Percentiles rank a stretch among this genome's conserved stretches.
phyloP scores from a whole-genome alignment of 2,113 vertebrate species.

The Chamaea fasciata region DNA sequence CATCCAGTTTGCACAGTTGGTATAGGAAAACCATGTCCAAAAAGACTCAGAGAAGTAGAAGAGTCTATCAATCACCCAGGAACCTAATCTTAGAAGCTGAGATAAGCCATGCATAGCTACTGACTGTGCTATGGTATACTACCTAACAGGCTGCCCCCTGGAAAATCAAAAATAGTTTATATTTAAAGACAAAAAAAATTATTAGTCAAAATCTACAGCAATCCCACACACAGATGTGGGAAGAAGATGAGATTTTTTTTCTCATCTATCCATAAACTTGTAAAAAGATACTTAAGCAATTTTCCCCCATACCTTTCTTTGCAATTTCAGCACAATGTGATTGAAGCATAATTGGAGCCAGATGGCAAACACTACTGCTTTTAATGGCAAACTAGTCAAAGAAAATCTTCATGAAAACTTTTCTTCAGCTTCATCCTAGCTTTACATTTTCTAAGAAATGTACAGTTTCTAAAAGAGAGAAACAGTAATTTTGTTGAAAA shows the following conservation, averaged over 20 bases:
- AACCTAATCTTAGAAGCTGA: neutral
- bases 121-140: neutral
- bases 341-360: neutral
- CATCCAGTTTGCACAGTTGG: neutral
- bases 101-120: neutral
- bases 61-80: neutral
- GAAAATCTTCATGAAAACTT: neutral
- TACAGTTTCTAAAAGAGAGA: neutral
- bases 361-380: neutral
- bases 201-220: neutral
- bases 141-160: neutral
- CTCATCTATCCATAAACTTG: neutral
- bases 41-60: neutral
- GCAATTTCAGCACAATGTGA: neutral
- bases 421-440: neutral
- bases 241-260: too few relatives aligned
- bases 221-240: neutral
- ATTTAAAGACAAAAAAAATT: neutral
- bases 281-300: neutral
- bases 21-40: neutral
- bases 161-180: neutral
- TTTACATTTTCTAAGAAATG: neutral
- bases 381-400: neutral
- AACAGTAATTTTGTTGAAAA: neutral
- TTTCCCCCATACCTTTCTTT: neutral